Base-by-base conservation (phyloP, 1,140 invertebrate genomes). In the Eueides isabella region DNA sequence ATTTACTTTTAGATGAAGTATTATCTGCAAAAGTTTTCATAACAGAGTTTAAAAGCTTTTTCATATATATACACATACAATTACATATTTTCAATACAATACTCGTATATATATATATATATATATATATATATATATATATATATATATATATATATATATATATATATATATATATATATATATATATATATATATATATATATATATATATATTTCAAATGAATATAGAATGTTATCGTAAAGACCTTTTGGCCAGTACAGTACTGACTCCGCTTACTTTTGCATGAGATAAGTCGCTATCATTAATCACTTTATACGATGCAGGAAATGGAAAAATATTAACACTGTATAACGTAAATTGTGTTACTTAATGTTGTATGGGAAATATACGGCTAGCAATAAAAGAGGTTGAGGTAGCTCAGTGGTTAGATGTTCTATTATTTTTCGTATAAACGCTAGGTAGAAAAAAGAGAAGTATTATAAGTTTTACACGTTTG, bases 251-350 rank as follows among this genome's bases (percentile, higher is more conserved):
- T 33, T 71, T 35, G 55, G 14, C n/a, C 26, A 67, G 28, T 67
- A 29, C 35, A 48, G 28, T 23, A 29, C 11, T 67, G 48, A 26
- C 48, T 55, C 19, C 48, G 48, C 19, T 55, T 55, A 26, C 48
- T 65, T 71, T 64, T 33, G 48, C 48, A 55, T 61, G 30, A 71
- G 70, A 71, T 71, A 71, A 71, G 62, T 65, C 61, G 19, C 26
- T 5, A 11, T 63, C 62, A 71, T 71, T 71, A 69, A 69, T 69
- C 67, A 69, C 55, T 33, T 61, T 55, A 33, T 61, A 33, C 29
- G 67, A 69, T 69, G 33, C 67, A 61, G 67, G 67, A 61, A 69
- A 69, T 26, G 35, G 26, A 26, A 55, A 55, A 55, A 55, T 55
- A 55, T 26, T 55, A 55, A 55, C 48, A 26, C 48, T 5, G 48